Evolutionary conservation across 2,113 vertebrate species (phyloP).

Genomic region (Pelobates fuscus): DNA sequence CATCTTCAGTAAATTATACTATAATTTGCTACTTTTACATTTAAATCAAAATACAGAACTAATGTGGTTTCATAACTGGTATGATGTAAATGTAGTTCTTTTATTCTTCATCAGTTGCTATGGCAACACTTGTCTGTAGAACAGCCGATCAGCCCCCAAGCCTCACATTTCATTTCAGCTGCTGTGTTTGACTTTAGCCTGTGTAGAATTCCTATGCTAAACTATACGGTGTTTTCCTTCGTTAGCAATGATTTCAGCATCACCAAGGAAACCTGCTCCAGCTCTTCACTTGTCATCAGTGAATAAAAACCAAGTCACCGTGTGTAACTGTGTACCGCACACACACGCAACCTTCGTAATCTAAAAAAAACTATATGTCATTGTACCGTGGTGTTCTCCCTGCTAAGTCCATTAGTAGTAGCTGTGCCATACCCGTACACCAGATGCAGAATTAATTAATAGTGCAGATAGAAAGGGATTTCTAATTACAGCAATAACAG

Average conservation of each 20-base stretch:
- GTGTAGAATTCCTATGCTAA: conserved; percentile 53
- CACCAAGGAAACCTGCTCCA: conserved; percentile 52
- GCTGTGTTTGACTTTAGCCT: conserved; percentile 51
- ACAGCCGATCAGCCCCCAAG: conserved; percentile 37
- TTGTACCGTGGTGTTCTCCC: background rate
- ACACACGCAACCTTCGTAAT: conserved; percentile 47
- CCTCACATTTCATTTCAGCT: conserved; percentile 53
- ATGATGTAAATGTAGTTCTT: conserved; percentile 28
- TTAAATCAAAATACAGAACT: background rate
- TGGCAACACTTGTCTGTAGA: conserved; percentile 37
- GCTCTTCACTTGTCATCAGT: conserved; percentile 47
- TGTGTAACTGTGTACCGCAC: background rate
- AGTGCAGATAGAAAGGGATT: too few species aligned
- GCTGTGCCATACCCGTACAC: background rate
- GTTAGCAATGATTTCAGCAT: conserved; percentile 50
- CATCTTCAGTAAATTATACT: background rate
- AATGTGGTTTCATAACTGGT: conserved; percentile 37
- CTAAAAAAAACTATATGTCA: conserved; percentile 30
- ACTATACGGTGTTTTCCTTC: conserved; percentile 51
- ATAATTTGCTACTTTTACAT: background rate
- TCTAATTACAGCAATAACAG: too few species aligned
- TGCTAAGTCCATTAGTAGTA: background rate
- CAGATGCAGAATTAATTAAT: too few species aligned
- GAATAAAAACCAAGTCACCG: background rate
- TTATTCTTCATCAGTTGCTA: conserved; percentile 47